Percentiles rank a stretch among this genome's conserved stretches.
phyloP scores from a whole-genome alignment of 2,113 vertebrate species.

The Erinaceus europaeus region DNA sequence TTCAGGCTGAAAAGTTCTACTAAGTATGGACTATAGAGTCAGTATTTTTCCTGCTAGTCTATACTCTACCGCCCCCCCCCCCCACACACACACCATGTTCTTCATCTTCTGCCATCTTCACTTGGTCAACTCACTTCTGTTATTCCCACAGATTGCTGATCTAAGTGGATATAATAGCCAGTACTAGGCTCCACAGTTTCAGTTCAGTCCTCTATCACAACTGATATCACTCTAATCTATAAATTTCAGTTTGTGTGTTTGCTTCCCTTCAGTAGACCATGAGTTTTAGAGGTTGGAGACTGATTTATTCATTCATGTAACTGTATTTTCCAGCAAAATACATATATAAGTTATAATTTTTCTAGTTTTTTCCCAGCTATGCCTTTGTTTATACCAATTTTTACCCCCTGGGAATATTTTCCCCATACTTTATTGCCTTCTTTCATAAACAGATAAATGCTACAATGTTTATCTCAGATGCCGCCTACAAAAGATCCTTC shows the following conservation, averaged over 20 bases:
- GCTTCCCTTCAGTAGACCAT: background rate
- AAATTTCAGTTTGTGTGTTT: background rate
- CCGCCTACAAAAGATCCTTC: slow-evolving; percentile 2
- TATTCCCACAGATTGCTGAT: background rate
- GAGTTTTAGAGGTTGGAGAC: background rate
- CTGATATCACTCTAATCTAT: background rate
- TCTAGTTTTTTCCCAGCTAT: background rate
- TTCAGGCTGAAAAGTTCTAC: background rate
- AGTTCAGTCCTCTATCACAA: background rate
- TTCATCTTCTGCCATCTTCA: background rate
- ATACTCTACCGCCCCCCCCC: background rate
- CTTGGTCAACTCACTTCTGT: background rate
- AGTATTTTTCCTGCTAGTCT: background rate
- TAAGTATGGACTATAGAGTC: background rate
- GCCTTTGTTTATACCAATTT: background rate
- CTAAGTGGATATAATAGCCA: background rate
- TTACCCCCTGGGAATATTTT: background rate
- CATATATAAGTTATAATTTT: background rate
- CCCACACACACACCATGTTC: no score
- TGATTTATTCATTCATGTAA: background rate
- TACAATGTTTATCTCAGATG: background rate
- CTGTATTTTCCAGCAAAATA: slow-evolving; percentile 18
- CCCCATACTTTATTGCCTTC: background rate
- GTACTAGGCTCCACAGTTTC: background rate
- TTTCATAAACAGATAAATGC: slow-evolving; percentile 6